A percentile compares a stretch with the other conserved stretches of the same genome.
Conservation (phyloP, 2,888 invertebrate species). For the Dione vanillae region DNA sequence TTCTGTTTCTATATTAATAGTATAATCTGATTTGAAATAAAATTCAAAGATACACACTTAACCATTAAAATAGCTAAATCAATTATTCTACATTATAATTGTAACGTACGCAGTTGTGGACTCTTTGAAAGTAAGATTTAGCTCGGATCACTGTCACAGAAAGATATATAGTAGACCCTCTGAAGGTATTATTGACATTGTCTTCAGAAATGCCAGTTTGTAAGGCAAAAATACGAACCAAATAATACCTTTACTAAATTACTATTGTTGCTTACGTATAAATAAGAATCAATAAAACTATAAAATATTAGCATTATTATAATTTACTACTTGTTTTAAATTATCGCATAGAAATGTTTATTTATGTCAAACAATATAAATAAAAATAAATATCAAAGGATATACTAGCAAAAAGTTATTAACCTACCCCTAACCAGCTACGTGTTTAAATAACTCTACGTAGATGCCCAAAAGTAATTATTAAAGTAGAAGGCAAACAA, state of each 20-base stretch:
- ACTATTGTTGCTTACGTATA: neutral
- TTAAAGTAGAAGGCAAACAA: too few species aligned
- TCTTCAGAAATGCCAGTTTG: conserved; percentile 17
- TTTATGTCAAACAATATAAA: too few species aligned
- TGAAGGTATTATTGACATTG: conserved; percentile 21
- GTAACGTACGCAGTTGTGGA: conserved; percentile 27
- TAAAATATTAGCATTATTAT: too few species aligned
- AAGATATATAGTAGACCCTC: conserved; percentile 31
- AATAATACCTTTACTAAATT: conserved; percentile 1
- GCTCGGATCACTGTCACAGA: conserved; percentile 25
- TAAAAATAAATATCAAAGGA: too few species aligned
- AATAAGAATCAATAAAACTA: neutral
- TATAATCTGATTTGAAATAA: neutral
- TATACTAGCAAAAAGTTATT: too few species aligned
- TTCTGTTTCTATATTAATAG: too few species aligned
- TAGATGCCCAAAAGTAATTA: too few species aligned
- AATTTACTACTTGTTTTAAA: too few species aligned
- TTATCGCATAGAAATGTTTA: too few species aligned
- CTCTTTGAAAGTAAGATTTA: conserved; percentile 31
- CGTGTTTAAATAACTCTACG: too few species aligned
- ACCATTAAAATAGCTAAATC: conserved; percentile 17
- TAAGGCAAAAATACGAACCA: conserved; percentile 16
- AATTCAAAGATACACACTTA: neutral
- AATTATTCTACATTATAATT: conserved; percentile 27
- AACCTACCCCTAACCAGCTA: too few species aligned